These are phyloP conservation scores for Argyra leucocephala DNA, from an alignment of 2,888 invertebrate genomes.

Conservation along the genomic window DNA sequence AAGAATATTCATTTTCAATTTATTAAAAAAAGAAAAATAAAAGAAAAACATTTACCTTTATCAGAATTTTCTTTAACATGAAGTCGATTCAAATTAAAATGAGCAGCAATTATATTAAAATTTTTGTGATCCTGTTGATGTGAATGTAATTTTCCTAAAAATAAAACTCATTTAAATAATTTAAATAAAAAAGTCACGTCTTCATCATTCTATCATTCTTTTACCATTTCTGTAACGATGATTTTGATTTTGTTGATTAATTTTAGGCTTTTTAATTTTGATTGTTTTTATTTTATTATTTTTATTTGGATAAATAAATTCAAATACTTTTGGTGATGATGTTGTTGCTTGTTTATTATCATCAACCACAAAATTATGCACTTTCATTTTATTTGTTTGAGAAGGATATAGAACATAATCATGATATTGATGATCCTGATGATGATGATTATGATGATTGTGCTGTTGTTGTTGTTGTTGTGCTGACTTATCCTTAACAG, in stretches of 20 bases:
- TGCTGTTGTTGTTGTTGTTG: too few species aligned
- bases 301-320: too few species aligned
- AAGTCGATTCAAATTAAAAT: slow-evolving; percentile 34
- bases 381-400: neutral
- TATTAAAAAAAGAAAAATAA: neutral
- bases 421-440: neutral
- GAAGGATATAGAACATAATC: neutral
- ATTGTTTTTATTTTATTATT: neutral
- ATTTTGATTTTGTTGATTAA: neutral
- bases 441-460: neutral
- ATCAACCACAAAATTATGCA: neutral
- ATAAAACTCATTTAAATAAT: slow-evolving; percentile 7
- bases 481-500: too few species aligned
- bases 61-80: neutral
- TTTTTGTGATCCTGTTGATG: neutral
- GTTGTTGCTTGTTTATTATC: neutral
- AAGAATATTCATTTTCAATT: too few species aligned
- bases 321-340: neutral
- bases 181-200: neutral
- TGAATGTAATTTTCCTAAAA: slow-evolving; percentile 19
- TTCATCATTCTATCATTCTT: neutral
- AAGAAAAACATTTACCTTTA: neutral
- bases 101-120: slow-evolving; percentile 29
- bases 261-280: neutral
- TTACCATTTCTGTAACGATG: neutral